phyloP scores from a whole-genome alignment of 2,113 vertebrate species.

The Toxostoma redivivum region DNA sequence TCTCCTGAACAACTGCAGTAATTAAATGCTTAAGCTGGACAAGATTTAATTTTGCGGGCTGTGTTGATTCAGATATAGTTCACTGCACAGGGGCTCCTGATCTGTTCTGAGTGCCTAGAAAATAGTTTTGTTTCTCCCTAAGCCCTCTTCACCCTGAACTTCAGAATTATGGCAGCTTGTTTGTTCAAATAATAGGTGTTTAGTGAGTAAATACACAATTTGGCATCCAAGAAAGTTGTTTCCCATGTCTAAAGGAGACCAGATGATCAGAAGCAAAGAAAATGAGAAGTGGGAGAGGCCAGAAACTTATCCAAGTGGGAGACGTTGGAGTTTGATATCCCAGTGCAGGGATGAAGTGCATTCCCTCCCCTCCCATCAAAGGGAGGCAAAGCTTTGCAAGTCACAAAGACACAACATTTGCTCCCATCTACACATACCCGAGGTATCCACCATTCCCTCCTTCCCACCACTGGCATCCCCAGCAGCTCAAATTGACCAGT shows the following conservation, averaged over 20 bases:
- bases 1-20: conserved; percentile 54
- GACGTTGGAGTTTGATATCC: neutral
- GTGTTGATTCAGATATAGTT: conserved; percentile 22
- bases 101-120: neutral
- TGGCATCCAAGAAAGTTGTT: neutral
- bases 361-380: neutral
- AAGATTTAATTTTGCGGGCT: conserved; percentile 34
- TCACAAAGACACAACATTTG: neutral
- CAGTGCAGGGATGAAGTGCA: neutral
- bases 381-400: neutral
- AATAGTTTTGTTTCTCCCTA: neutral
- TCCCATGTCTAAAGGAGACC: neutral
- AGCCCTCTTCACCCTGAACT: neutral
- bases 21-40: conserved; percentile 40
- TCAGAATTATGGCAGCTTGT: neutral
- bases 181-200: neutral
- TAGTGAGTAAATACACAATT: neutral
- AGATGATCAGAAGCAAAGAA: neutral
- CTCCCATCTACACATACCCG: neutral
- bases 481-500: neutral
- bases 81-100: neutral
- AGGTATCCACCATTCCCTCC: neutral
- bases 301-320: neutral
- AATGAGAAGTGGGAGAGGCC: neutral
- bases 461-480: neutral